phyloP scores from a whole-genome alignment of 2,888 invertebrate genomes.

The Acanthosepion pharaonis region DNA sequence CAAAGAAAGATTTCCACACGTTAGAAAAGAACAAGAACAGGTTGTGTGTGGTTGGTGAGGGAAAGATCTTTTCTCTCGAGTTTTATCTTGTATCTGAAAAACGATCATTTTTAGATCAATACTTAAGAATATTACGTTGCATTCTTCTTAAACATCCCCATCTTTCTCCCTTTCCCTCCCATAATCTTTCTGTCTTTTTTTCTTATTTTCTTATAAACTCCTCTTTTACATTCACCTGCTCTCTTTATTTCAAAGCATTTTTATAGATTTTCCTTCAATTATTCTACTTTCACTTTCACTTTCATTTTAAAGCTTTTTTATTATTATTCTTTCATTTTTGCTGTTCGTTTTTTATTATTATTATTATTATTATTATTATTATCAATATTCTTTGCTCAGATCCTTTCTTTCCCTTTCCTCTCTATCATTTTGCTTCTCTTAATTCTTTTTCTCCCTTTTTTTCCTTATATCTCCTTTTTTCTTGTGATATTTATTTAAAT shows the following conservation, averaged over 20 bases:
- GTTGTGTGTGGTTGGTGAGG: background rate
- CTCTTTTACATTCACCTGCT: no score
- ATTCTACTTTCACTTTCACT: background rate
- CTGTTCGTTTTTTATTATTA: no score
- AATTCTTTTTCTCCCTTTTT: background rate
- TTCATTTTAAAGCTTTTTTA: background rate
- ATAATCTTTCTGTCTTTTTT: background rate
- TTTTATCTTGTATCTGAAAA: slow-evolving; percentile 6
- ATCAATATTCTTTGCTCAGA: background rate
- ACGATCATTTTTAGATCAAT: slow-evolving; percentile 25
- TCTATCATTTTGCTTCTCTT: no score
- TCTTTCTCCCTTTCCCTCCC: background rate
- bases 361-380: background rate
- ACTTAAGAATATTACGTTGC: background rate
- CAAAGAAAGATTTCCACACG: background rate
- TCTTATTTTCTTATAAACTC: background rate
- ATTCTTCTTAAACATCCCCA: background rate
- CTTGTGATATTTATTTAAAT: no score
- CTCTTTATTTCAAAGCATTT: background rate
- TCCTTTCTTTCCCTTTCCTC: background rate
- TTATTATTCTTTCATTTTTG: background rate
- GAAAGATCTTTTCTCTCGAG: background rate
- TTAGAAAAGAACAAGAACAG: background rate
- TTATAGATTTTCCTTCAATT: background rate
- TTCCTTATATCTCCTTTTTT: background rate